These are phyloP conservation scores for Eupithecia subumbrata DNA, from an alignment of 2,888 invertebrate species.

Conservation along the genomic window DNA sequence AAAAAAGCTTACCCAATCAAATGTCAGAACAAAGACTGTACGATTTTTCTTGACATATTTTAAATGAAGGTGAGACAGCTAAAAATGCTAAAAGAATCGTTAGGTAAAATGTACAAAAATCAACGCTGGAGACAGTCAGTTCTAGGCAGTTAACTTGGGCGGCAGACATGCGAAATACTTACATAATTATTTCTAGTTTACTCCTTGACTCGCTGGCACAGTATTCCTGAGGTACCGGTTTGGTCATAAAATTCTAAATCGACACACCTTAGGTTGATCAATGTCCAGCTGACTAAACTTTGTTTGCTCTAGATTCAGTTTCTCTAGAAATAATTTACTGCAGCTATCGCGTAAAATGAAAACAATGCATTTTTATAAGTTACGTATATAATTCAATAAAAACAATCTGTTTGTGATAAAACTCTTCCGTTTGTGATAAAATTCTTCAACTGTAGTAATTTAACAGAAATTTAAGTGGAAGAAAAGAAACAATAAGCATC, in stretches of 20 bases:
- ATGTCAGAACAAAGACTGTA: neutral
- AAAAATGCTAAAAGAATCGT: neutral
- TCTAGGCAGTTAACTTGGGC: neutral
- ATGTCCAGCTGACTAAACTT: neutral
- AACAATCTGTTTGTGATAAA: neutral
- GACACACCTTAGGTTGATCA: constrained; percentile 7
- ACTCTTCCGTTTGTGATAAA: neutral
- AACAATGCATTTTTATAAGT: neutral
- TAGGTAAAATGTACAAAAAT: neutral
- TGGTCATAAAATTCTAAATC: neutral
- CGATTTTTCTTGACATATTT: neutral
- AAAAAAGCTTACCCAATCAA: neutral
- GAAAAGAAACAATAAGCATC: constrained; percentile 21
- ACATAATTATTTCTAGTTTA: constrained; percentile 4
- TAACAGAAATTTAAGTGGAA: neutral
- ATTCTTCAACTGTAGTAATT: neutral
- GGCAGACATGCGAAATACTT: constrained; percentile 17
- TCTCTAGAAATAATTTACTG: neutral
- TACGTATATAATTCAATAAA: neutral
- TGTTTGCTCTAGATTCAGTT: neutral
- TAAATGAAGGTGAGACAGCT: neutral
- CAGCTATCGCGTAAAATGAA: neutral
- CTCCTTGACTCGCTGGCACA: constrained; percentile 15
- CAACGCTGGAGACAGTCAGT: neutral
- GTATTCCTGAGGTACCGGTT: constrained; percentile 10